Conservation (phyloP, 2,888 invertebrate genomes). For the Lasioglossum pauxillum region DNA sequence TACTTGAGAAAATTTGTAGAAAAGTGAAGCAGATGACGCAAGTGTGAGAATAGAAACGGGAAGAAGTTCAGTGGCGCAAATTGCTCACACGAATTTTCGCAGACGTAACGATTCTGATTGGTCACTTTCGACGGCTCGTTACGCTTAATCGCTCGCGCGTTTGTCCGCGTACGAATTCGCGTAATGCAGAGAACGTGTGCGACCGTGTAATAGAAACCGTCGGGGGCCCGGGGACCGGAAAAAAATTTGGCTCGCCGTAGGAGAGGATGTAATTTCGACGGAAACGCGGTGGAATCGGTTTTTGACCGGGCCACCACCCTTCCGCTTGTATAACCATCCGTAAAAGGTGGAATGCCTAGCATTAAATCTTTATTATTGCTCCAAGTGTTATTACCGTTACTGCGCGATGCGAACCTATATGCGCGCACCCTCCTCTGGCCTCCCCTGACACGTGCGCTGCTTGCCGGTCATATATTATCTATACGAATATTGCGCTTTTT, state of each 20-base stretch:
- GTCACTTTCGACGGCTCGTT: not conserved
- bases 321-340: constrained; percentile 24
- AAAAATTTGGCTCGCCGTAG: constrained; percentile 9
- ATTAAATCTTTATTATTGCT: constrained; percentile 62
- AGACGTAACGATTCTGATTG: not conserved
- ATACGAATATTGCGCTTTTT: constrained; percentile 54
- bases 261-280: constrained; percentile 31
- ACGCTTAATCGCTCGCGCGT: not conserved
- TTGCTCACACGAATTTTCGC: not conserved
- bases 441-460: constrained; percentile 50
- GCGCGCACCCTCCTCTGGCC: constrained; percentile 16
- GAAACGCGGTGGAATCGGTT: constrained; percentile 44
- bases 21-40: not conserved
- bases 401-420: constrained; percentile 26
- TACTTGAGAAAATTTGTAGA: too few relatives aligned
- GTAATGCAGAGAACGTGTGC: not conserved
- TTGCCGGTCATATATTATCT: constrained; percentile 43
- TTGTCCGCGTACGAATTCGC: not conserved
- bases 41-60: not conserved
- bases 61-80: not conserved
- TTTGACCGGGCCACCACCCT: constrained; percentile 24
- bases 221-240: not conserved
- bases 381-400: constrained; percentile 55
- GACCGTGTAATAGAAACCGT: not conserved
- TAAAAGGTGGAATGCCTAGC: constrained; percentile 37